phyloP scores from a whole-genome alignment of 2,888 invertebrate species.

The Rhimphoctona megacephalus region DNA sequence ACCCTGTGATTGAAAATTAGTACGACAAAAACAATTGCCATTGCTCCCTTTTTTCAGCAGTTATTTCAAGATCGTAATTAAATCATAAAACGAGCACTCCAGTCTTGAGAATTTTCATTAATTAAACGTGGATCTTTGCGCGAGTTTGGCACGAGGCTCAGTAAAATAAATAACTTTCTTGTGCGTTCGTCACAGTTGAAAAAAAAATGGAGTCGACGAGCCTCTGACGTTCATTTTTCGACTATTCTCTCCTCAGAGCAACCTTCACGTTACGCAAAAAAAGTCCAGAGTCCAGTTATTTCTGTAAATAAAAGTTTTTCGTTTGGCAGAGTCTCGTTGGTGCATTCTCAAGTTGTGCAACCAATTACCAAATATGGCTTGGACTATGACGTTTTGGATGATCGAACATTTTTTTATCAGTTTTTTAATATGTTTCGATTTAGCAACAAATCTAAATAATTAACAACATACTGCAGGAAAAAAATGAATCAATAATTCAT shows the following conservation, averaged over 20 bases:
- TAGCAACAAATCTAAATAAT: not conserved
- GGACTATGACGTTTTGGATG: not conserved
- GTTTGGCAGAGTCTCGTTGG: constrained; percentile 15
- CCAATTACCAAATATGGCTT: not conserved
- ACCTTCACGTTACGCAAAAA: constrained; percentile 20
- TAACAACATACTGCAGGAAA: not conserved
- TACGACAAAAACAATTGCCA: not conserved
- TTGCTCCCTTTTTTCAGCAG: not conserved
- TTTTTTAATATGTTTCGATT: not conserved
- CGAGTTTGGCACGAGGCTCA: constrained; percentile 44
- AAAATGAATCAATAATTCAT: not conserved
- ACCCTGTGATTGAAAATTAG: constrained; percentile 22
- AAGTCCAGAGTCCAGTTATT: constrained; percentile 58
- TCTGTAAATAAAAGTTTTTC: constrained; percentile 43
- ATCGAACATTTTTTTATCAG: not conserved
- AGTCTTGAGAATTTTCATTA: constrained; percentile 5
- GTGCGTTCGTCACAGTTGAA: constrained; percentile 28
- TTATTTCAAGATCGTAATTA: constrained; percentile 52
- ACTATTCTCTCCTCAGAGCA: not conserved
- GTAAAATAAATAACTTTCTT: constrained; percentile 22
- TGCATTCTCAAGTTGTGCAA: constrained; percentile 18
- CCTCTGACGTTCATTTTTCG: constrained; percentile 34
- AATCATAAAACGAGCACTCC: constrained; percentile 26
- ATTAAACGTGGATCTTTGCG: constrained; percentile 10
- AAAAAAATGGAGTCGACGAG: constrained; percentile 23